Evolutionary conservation across 2,113 vertebrate genomes (phyloP), one percentile per base, ranked within the genome.

Genomic region (Hydrolagus affinis): DNA sequence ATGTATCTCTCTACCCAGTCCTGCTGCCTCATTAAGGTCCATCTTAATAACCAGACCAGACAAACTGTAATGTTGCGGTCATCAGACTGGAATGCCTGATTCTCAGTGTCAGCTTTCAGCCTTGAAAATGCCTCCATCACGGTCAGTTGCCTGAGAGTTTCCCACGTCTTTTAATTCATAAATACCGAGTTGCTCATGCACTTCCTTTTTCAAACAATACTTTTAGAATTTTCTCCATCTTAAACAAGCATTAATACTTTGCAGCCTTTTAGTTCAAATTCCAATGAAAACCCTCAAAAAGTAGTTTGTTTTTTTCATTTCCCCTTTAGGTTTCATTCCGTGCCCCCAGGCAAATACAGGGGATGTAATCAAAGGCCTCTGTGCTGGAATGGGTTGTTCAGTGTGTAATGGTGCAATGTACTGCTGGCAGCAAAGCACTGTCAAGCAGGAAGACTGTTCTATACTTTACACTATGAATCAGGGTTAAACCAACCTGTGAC

Each of bases 11-110:
- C 32, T 66, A 60, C 4, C 25, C 28, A 21, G 44, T 83, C 62
- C 62, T 7, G 28, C 62, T 80, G 28, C 59, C 14, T 80, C 78
- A 83, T 68, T 64, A 66, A 83, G 60, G 28, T 83, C 66, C 25
- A 83, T 32, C 60, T 32, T 68, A 83, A 32, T 68, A 83, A 32
- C 8, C 62, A 66, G 62, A 56, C 78, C 21, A 80, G 76, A 80
- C 23, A 62, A 80, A 32, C 25, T 83, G 62, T 30, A 66, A 66
- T 83, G 15, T 83, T 83, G 23, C 11, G 14, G 62, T 28, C 60
- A 83, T 28, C 28, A 64, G 62, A 83, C 25, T 83, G 28, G 23
- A 83, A 28, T 66, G 23, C 62, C 23, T 62, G 59, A 78, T 25
- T 28, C 23, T 64, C 23, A 64, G 59, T 30, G 77, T 64, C 77